Base-by-base conservation (phyloP, 92 coral and sea anemone species). In the Phenganax marumi region DNA sequence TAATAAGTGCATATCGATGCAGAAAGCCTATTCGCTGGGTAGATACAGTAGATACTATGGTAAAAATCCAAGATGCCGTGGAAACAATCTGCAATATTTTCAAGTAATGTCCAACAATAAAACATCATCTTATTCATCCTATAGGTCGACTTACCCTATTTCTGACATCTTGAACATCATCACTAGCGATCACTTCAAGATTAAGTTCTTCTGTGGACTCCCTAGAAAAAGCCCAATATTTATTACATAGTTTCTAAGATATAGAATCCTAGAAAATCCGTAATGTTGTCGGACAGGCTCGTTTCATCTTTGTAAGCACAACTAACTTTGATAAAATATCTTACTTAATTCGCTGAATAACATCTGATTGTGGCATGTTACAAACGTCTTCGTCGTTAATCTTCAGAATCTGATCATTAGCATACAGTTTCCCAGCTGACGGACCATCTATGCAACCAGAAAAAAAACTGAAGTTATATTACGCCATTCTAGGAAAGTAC, bases 291-390 rank as follows among this genome's bases (percentile, higher is more conserved):
- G 63, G 19, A 14, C 19, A 56, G 7, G 16, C 19, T 56, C 16
- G 19, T 7, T 4, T 13, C 63, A 11, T n/a, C 19, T 13, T 11
- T n/a, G 63, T 56, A 56, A 13, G 3, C 63, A 7, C 63, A 56
- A 56, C 76, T 22, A 11, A 10, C 39, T 76, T 43, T 18, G 47
- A 49, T 11, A 72, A 47, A 50, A 3, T 16, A 14, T 71, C 97
- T 69, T 88, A 94, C 98, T 94, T 94, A 73, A 94, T 94, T 71
- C 92, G 97, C 54, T 79, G 88, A 68, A 94, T 94, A 79, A 94
- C 98, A 8, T 88, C 92, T 46, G 83, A 85, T 74, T 94, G 98
- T 8, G 93, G 87, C 21, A 86, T 87, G 62, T 92, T 91, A 12
- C 91, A 73, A 22, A 94, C 98, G 79, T 94, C 97, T 55, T 89